Base-by-base conservation (phyloP, 2,797 vertebrate genomes). In the Peromyscus nudipes region DNA sequence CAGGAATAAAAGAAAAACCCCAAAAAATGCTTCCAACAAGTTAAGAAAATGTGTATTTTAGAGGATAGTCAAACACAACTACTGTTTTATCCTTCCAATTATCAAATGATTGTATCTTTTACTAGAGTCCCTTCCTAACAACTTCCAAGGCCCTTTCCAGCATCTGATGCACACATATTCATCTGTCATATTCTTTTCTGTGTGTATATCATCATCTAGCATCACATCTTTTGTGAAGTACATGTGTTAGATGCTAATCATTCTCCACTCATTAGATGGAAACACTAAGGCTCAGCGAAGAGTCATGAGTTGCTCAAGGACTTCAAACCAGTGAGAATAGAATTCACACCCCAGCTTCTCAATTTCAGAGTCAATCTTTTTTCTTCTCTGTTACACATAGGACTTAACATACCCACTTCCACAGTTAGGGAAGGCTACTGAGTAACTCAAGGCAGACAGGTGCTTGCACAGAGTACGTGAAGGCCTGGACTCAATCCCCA, bases 21-120 rank as follows among this genome's bases (percentile, higher is more conserved):
- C 64, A 92, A 31, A 4, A 95, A 91, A 84, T 69, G 71, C 1
- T 23, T 82, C 69, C 25, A 89, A 83, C 17, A 89, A 94, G 1
- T 86, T 79, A 84, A 49, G 73, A 92, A 96, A 94, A 94, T 92
- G 34, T 91, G 27, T 52, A 75, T 60, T 92, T 96, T 84, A 49
- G 55, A 92, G 19, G 83, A 31, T 29, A 40, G 49, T 29, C 25
- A 91, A 75, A 49, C 7, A 88, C 21, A 92, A n/a, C 21, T 92
- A 76, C n/a, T 89, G 12, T 55, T 85, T 84, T 94, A 11, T 60
- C 29, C 73, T 87, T 55, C 57, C 43, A 96, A 76, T 67, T 91
- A 85, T 46, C 71, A 87, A 92, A 75, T 62, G 89, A 67, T 3
- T 92, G 0, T 88, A 71, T 60, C 27, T 91, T 94, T 52, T 60